phyloP scores from a whole-genome alignment of 2,888 invertebrate genomes.

The Exocentrus adspersus region DNA sequence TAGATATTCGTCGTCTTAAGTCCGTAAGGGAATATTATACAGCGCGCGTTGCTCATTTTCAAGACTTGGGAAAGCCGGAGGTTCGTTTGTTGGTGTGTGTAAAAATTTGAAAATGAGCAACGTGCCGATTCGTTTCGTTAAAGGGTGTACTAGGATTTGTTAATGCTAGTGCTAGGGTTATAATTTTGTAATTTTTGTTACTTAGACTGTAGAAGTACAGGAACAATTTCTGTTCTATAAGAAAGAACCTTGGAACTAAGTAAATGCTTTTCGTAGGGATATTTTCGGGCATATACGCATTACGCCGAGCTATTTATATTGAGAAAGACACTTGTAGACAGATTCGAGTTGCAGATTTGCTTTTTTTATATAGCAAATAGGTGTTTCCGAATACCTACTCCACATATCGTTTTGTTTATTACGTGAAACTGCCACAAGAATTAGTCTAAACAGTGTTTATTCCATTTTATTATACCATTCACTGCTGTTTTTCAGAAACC shows the following conservation, averaged over 20 bases:
- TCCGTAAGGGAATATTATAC: not conserved
- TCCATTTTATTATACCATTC: slow-evolving; percentile 27
- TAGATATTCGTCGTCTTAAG: slow-evolving; percentile 5
- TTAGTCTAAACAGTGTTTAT: not conserved
- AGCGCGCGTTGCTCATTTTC: not conserved
- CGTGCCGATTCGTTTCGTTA: slow-evolving; percentile 3
- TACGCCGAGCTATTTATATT: slow-evolving; percentile 7
- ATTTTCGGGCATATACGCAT: not conserved
- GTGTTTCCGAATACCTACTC: not conserved
- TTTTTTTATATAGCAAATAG: slow-evolving; percentile 20
- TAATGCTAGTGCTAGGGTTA: not conserved
- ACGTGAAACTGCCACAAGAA: slow-evolving; percentile 22
- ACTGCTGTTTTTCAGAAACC: not conserved
- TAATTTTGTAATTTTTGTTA: slow-evolving; percentile 1
- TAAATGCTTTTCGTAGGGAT: slow-evolving; percentile 12
- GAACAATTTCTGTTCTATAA: not conserved
- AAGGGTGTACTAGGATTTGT: not conserved
- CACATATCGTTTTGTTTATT: not conserved
- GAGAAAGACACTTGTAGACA: slow-evolving; percentile 13
- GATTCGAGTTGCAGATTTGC: slow-evolving; percentile 7
- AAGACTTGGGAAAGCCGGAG: too few species aligned
- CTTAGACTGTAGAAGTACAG: not conserved
- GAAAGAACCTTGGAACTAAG: not conserved
- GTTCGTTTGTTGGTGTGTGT: too few species aligned
- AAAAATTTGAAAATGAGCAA: too few species aligned